These are phyloP conservation scores for Calephelis virginiensis DNA, from an alignment of 1,140 invertebrate species.

Conservation along the genomic window DNA sequence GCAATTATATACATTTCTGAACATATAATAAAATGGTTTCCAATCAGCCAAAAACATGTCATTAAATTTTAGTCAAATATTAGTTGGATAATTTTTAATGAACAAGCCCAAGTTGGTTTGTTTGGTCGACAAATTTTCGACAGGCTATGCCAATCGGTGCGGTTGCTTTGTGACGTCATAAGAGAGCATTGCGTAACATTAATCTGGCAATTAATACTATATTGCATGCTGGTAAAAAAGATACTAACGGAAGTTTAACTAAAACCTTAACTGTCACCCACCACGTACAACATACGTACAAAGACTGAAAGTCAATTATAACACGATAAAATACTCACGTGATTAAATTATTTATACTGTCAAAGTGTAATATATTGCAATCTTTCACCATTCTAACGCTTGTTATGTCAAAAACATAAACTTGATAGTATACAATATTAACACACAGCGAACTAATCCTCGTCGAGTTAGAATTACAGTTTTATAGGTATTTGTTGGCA, in stretches of 20 bases:
- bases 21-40: no score
- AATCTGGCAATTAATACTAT: no score
- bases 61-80: no score
- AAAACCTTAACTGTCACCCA: background rate
- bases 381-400: constrained; percentile 48
- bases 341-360: constrained; percentile 44
- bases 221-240: no score
- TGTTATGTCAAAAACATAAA: background rate
- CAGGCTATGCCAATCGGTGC: no score
- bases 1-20: no score
- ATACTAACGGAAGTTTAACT: background rate
- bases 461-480: constrained; percentile 31
- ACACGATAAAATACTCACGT: constrained; percentile 47
- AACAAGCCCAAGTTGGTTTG: no score
- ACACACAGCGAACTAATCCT: constrained; percentile 41
- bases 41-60: no score
- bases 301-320: constrained; percentile 19
- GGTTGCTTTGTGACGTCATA: no score
- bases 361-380: constrained; percentile 54
- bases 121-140: no score
- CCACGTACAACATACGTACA: background rate
- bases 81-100: no score
- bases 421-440: constrained; percentile 19
- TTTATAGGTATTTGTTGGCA: constrained; percentile 37
- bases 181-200: no score